phyloP scores from a whole-genome alignment of 2,797 vertebrate genomes.

The Oreortyx pictus region DNA sequence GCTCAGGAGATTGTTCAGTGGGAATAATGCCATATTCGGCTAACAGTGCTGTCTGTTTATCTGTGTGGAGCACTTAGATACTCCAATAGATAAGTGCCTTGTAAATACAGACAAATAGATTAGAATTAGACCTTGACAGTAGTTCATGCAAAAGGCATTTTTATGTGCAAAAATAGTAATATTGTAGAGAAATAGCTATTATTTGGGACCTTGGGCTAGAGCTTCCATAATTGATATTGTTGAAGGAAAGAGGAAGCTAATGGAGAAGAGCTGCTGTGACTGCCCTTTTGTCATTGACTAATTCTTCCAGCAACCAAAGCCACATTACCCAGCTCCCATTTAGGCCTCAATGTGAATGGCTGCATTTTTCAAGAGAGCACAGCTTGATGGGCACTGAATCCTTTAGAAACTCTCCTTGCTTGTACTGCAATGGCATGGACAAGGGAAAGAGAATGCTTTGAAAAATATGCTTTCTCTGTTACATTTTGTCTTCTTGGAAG shows the following conservation, averaged over 20 bases:
- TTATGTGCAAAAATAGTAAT: slow-evolving; percentile 64
- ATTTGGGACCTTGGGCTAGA: slow-evolving; percentile 56
- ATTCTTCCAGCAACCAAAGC: slow-evolving; percentile 45
- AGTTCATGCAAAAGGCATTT: slow-evolving; percentile 68
- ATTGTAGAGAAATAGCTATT: slow-evolving; percentile 61
- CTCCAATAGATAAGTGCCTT: slow-evolving; percentile 58
- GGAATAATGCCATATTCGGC: background rate
- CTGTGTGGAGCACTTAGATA: slow-evolving; percentile 49
- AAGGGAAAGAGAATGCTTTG: background rate
- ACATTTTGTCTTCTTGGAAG: background rate
- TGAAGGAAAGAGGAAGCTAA: slow-evolving; percentile 58
- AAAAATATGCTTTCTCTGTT: background rate
- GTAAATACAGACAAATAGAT: slow-evolving; percentile 71
- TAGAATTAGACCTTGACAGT: slow-evolving; percentile 70
- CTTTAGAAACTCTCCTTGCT: background rate
- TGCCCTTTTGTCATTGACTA: slow-evolving; percentile 66
- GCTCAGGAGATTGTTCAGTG: slow-evolving; percentile 11
- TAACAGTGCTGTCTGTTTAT: slow-evolving; percentile 29
- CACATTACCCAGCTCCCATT: slow-evolving; percentile 36
- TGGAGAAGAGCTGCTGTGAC: slow-evolving; percentile 48
- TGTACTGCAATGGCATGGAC: background rate
- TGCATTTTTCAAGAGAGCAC: slow-evolving; percentile 24
- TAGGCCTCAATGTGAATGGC: slow-evolving; percentile 15
- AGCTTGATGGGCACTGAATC: background rate
- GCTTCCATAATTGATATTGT: slow-evolving; percentile 68